phyloP scores from a whole-genome alignment of 2,797 vertebrate species.

The Chaetodon trifasciatus region DNA sequence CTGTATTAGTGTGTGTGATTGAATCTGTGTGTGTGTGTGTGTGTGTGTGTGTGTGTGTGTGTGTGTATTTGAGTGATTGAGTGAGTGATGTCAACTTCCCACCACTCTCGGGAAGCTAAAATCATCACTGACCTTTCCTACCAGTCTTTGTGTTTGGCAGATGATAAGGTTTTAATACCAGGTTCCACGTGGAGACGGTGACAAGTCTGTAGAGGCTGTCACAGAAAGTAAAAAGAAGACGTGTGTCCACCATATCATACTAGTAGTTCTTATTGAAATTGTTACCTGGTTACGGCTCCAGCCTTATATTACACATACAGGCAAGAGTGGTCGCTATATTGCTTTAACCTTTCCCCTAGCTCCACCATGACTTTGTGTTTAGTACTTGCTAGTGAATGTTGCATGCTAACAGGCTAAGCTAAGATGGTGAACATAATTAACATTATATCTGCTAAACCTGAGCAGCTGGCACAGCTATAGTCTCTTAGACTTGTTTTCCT shows the following conservation, averaged over 20 bases:
- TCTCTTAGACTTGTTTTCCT: not conserved
- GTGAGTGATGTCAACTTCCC: conserved; percentile 45
- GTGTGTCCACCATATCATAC: not conserved
- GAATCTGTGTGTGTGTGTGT: not conserved
- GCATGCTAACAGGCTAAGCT: not conserved
- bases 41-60: conserved; percentile 4
- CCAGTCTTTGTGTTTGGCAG: conserved; percentile 63
- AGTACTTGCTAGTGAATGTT: not conserved
- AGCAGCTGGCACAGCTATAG: not conserved
- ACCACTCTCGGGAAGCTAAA: conserved; percentile 26
- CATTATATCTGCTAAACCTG: not conserved
- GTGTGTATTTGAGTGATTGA: conserved; percentile 28
- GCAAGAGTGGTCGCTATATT: too few relatives aligned
- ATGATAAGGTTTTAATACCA: conserved; percentile 61
- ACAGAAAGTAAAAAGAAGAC: not conserved
- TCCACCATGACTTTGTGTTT: not conserved
- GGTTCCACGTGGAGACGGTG: conserved; percentile 27
- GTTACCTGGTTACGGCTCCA: not conserved
- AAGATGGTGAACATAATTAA: not conserved
- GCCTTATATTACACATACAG: not conserved
- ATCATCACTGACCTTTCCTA: conserved; percentile 65
- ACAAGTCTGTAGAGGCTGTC: not conserved
- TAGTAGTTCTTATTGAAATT: not conserved
- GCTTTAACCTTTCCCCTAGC: not conserved
- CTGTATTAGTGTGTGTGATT: not conserved